Base-by-base conservation (phyloP, 2,113 vertebrate genomes). In the Mormoops blainvillei region DNA sequence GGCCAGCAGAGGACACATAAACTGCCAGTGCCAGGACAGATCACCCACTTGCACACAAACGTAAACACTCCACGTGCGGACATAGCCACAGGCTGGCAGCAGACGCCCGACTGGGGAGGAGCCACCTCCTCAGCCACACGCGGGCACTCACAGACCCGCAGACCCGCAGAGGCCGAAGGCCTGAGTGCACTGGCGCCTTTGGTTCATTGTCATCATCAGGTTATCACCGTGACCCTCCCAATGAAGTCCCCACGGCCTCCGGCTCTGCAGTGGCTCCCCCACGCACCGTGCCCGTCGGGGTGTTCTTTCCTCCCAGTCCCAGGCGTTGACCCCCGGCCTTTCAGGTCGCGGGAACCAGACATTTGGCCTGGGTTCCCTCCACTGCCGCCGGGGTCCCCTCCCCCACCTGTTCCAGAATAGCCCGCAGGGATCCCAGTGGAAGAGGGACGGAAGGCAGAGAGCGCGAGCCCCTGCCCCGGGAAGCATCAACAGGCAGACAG, bases 121-220 rank as follows among this genome's bases (percentile, higher is more conserved):
- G 20, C 58, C 58, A 19, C 41, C 22, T 3, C 28, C 65, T 22
- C 28, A 4, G 28, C 52, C 26, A 14, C 31, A 5, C 50, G 31
- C 6, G 13, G n/a, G 7, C 48, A 20, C 74, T 4, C 85, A 9
- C 68, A 7, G 73, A 58, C 74, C 9, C 85, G 12, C 68, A 7
- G 73, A 58, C 20, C 48, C 6, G 33, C 54, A 38, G 28, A 3
- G 63, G 71, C 41, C 4, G 26, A 48, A 48, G 24, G 58, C 41
- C 5, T 6, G 52, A 52, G 20, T 48, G 7, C 67, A 16, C 26
- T 5, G 54, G n/a, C 15, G 16, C 41, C 1, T 16, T 65, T 15
- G 7, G 3, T 33, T 19, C 45, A 0, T 1, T 31, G 31, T 2
- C 71, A 10, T 28, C 43, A 0, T 6, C 54, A 1, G 14, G 48